phyloP scores from a whole-genome alignment of 2,113 vertebrate genomes.

The Mus spicilegus region DNA sequence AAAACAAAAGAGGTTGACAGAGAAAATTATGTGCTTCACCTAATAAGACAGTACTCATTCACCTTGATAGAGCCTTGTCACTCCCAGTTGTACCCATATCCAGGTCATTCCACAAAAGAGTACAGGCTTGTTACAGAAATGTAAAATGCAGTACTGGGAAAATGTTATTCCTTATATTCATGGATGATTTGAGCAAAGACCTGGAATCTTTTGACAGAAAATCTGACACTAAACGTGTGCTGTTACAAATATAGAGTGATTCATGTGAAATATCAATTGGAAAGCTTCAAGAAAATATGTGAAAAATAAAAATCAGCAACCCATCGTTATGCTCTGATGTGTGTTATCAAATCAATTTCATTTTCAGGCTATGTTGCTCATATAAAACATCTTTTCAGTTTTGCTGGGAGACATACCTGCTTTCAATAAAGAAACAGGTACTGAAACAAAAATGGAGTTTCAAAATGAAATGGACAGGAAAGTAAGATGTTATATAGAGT shows the following conservation, averaged over 20 bases:
- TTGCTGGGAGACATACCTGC: neutral
- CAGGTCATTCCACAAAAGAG: constrained; percentile 64
- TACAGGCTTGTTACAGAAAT: constrained; percentile 27
- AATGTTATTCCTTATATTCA: constrained; percentile 60
- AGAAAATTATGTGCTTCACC: constrained; percentile 65
- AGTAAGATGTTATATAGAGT: neutral
- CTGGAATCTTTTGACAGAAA: constrained; percentile 39
- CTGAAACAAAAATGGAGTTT: neutral
- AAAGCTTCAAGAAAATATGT: constrained; percentile 51
- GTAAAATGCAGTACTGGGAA: constrained; percentile 44
- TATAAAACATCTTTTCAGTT: neutral
- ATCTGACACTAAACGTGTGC: constrained; percentile 51
- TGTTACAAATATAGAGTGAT: constrained; percentile 61
- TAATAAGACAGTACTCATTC: constrained; percentile 58
- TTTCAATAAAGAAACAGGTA: neutral
- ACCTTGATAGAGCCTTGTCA: neutral
- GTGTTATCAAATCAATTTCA: constrained; percentile 41
- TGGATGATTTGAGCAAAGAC: constrained; percentile 67
- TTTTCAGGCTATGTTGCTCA: constrained; percentile 42
- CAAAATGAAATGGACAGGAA: neutral
- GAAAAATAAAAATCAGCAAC: constrained; percentile 70
- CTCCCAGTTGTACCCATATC: constrained; percentile 47
- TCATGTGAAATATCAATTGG: constrained; percentile 61
- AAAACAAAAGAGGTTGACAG: constrained; percentile 45
- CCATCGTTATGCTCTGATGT: neutral